A percentile compares a stretch with the other conserved stretches of the same genome.
Evolutionary conservation across 2,113 vertebrate species (phyloP).

Genomic region (Pangasianodon gigas): DNA sequence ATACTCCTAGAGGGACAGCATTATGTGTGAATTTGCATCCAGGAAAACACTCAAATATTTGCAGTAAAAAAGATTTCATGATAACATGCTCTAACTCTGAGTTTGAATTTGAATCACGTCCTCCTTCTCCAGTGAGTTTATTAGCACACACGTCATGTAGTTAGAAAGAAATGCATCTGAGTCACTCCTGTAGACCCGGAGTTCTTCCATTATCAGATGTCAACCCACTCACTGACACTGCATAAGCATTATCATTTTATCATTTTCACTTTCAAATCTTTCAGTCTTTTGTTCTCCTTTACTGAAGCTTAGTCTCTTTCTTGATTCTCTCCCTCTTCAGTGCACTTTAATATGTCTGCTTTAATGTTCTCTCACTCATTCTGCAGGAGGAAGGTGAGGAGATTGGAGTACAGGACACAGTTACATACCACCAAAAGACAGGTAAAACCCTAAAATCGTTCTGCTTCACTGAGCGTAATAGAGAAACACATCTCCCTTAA

Average conservation of each 20-base stretch:
- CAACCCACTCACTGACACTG: background rate
- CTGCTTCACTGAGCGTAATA: background rate
- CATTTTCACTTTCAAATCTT: background rate
- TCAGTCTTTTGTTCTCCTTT: background rate
- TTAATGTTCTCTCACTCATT: background rate
- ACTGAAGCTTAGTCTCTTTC: slow-evolving; percentile 7
- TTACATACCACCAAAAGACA: slow-evolving; percentile 67
- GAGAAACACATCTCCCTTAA: background rate
- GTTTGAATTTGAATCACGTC: background rate
- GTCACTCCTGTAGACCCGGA: background rate
- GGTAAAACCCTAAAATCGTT: slow-evolving; percentile 59
- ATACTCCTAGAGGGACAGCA: background rate
- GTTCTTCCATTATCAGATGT: background rate
- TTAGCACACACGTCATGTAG: background rate
- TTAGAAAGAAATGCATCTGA: background rate
- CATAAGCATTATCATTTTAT: background rate
- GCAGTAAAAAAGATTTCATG: background rate
- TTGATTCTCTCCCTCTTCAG: background rate
- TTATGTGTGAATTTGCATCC: background rate
- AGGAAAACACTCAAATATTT: background rate
- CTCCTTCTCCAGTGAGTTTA: background rate
- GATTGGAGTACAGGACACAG: slow-evolving; percentile 68
- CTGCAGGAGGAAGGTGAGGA: slow-evolving; percentile 65
- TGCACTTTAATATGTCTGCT: slow-evolving; percentile 11
- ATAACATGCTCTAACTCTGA: background rate